Base-by-base conservation (phyloP, 2,797 vertebrate genomes). In the Cynodonichthys magdalenae region DNA sequence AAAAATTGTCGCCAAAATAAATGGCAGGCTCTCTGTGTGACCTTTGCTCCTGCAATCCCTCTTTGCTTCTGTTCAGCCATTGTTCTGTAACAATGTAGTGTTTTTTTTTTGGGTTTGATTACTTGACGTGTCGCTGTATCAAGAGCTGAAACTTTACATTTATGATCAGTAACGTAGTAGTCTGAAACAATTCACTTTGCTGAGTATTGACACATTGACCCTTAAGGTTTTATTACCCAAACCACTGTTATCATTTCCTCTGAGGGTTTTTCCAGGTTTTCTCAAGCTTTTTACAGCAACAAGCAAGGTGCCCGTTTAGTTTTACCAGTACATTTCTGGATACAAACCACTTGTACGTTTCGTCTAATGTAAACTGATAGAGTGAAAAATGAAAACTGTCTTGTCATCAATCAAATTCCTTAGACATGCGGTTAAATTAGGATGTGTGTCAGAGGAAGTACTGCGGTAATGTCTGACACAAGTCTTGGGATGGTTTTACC, bases 171-270 rank as follows among this genome's bases (percentile, higher is more conserved):
- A 53, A 48, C 3, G 46, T 34, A 45, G 15, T 54, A 28, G 47
- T 15, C 54, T 5, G n/a, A n/a, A n/a, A n/a, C n/a, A n/a, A 19
- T 82, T 53, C 28, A 55, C 36, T 54, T 61, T 71, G 17, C 15
- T 48, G n/a, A 74, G 41, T 81, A 66, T 39, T 12, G 10, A 39
- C 36, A 61, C 53, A 52, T 44, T 34, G 53, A 58, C 59, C 39
- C 31, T 19, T 36, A n/a, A 66, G 15, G 36, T 39, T 66, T 77
- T 34, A 34, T 90, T 83, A 76, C 77, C 27, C 75, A 84, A 86
- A 66, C 68, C 48, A 29, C 31, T 86, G 80, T 75, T 59, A 59
- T 49, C n/a, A 64, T 82, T 90, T 91, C 91, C 89, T 86, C 62
- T 61, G 61, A 3, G 42, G 18, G 19, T 76, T 39, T 24, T 81